Conservation (phyloP, 2,888 invertebrate genomes). For the Cephus pygmeus region DNA sequence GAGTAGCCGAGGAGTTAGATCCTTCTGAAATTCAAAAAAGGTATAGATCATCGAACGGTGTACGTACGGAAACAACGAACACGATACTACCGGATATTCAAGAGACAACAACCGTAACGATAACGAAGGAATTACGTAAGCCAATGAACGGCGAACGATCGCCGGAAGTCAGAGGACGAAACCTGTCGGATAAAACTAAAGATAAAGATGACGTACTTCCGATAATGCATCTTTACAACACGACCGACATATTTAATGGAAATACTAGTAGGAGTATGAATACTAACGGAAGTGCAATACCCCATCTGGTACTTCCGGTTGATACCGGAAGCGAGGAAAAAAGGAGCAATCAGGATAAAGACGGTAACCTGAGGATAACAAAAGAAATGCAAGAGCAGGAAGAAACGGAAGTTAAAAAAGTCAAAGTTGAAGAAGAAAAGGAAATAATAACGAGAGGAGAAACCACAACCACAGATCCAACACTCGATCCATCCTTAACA, state of each 20-base stretch:
- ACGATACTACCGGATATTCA: constrained; percentile 23
- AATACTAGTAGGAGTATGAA: constrained; percentile 28
- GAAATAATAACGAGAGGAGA: neutral
- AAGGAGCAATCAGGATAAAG: neutral
- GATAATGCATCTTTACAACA: constrained; percentile 63
- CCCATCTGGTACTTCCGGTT: constrained; percentile 17
- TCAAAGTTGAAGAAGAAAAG: neutral
- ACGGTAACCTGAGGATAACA: neutral
- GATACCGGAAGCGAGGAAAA: neutral
- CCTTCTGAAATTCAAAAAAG: constrained; percentile 61
- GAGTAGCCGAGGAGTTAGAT: constrained; percentile 44
- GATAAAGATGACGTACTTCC: constrained; percentile 60
- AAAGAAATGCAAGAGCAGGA: neutral
- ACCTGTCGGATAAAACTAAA: constrained; percentile 53
- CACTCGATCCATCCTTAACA: neutral
- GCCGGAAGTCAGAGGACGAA: constrained; percentile 55
- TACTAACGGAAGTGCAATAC: constrained; percentile 5
- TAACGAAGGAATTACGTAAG: constrained; percentile 10
- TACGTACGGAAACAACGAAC: constrained; percentile 21
- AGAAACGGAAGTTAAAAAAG: neutral
- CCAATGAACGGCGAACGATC: constrained; percentile 44
- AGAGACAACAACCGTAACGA: neutral
- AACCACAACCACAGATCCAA: constrained; percentile 9
- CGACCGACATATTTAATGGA: constrained; percentile 58
- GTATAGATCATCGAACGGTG: constrained; percentile 45